Evolutionary conservation across 2,797 vertebrate genomes (phyloP).

Genomic region (Mallotus villosus): DNA sequence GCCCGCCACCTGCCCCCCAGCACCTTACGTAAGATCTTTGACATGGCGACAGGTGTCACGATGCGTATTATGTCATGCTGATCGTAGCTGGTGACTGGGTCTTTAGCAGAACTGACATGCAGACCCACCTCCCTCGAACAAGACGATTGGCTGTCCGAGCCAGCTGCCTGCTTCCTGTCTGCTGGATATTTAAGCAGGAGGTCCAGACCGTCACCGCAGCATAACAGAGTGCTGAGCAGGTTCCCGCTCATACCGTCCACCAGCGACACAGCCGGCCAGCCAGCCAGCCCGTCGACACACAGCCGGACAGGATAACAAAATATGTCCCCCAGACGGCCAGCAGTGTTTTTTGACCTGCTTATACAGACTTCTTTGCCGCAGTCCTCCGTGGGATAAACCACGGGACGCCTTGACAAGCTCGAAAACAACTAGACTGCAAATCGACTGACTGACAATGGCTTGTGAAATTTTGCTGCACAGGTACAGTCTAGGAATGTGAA

Average conservation of each 20-base stretch:
- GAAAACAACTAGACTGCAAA: neutral
- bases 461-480: slow-evolving; percentile 84
- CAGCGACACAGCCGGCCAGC: slow-evolving; percentile 18
- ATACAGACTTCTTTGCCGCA: slow-evolving; percentile 69
- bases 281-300: slow-evolving; percentile 30
- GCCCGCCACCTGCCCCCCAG: too few relatives aligned
- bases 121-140: slow-evolving; percentile 16
- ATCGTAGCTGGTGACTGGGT: neutral
- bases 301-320: slow-evolving; percentile 60
- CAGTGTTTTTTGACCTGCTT: slow-evolving; percentile 64
- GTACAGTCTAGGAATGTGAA: slow-evolving; percentile 56
- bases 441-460: slow-evolving; percentile 67
- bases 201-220: slow-evolving; percentile 63
- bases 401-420: neutral
- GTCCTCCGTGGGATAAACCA: slow-evolving; percentile 77
- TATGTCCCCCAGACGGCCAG: slow-evolving; percentile 69
- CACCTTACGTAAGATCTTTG: too few relatives aligned
- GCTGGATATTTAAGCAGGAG: slow-evolving; percentile 45
- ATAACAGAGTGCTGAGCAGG: slow-evolving; percentile 3
- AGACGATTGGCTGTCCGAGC: slow-evolving; percentile 38
- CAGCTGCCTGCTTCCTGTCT: slow-evolving; percentile 31
- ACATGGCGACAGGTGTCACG: too few relatives aligned
- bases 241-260: slow-evolving; percentile 1
- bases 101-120: neutral
- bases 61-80: too few relatives aligned